phyloP scores from a whole-genome alignment of 2,888 invertebrate genomes.

The Melinaea marsaeus region DNA sequence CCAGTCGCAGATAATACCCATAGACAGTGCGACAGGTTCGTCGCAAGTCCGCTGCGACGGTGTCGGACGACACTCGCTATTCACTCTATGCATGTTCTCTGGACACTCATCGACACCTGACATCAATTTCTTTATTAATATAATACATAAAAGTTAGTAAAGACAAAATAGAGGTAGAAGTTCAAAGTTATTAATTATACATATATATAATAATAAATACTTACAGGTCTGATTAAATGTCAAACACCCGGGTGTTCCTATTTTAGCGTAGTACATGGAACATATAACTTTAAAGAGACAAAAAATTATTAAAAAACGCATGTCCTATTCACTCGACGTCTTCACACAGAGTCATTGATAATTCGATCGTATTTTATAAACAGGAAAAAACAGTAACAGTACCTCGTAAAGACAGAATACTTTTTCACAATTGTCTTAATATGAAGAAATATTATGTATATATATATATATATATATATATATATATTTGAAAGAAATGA shows the following conservation, averaged over 20 bases:
- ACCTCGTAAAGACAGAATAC: no score
- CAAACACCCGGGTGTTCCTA: conserved; percentile 52
- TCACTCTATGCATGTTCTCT: conserved; percentile 60
- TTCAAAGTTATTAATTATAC: neutral
- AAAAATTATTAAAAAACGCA: conserved; percentile 35
- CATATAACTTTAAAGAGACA: conserved; percentile 40
- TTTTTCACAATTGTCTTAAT: no score
- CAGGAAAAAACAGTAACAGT: no score
- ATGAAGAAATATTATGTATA: no score
- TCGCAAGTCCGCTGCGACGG: conserved; percentile 66
- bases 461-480: no score
- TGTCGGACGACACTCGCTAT: conserved; percentile 64
- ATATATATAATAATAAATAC: conserved; percentile 35
- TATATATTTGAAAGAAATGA: no score
- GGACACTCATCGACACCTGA: conserved; percentile 62
- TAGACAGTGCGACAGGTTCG: conserved; percentile 59
- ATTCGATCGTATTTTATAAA: no score
- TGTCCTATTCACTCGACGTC: neutral
- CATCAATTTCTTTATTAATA: conserved; percentile 22
- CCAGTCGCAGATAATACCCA: conserved; percentile 67
- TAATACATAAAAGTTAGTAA: neutral
- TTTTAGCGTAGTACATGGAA: conserved; percentile 47
- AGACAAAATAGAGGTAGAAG: neutral
- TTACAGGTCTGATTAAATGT: conserved; percentile 61
- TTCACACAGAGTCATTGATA: no score